Conservation (phyloP, 1,140 invertebrate species). For the Lucilia cuprina region DNA sequence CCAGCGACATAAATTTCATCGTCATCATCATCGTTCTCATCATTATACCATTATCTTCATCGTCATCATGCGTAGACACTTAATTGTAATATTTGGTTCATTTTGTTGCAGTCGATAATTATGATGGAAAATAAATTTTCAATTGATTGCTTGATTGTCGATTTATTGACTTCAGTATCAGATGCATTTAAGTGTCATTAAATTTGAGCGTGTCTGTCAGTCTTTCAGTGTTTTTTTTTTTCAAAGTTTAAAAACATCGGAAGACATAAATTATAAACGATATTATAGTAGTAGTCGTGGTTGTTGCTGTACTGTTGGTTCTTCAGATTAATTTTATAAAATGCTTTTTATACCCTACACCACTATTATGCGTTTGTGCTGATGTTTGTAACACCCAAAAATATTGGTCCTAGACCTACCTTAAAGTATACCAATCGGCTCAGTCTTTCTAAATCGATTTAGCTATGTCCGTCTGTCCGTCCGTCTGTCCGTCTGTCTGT, state of each 20-base stretch:
- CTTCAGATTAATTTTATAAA: background rate
- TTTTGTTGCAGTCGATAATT: slow-evolving; percentile 50
- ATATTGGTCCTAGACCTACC: no score
- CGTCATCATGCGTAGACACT: slow-evolving; percentile 1
- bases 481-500: no score
- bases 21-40: background rate
- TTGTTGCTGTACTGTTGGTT: background rate
- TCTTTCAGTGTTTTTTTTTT: background rate
- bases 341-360: no score
- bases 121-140: slow-evolving; percentile 61
- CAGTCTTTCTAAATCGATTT: no score
- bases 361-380: no score
- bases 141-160: slow-evolving; percentile 61
- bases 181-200: slow-evolving; percentile 41
- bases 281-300: background rate
- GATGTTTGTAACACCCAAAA: no score
- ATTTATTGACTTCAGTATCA: slow-evolving; percentile 57
- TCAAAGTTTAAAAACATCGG: background rate
- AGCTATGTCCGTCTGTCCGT: no score
- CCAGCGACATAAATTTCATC: background rate
- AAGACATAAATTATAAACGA: background rate
- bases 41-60: background rate
- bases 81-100: background rate
- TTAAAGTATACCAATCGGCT: no score
- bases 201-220: background rate